Base-by-base conservation (phyloP, 2,888 invertebrate species). In the Epirrhoe tristata region DNA sequence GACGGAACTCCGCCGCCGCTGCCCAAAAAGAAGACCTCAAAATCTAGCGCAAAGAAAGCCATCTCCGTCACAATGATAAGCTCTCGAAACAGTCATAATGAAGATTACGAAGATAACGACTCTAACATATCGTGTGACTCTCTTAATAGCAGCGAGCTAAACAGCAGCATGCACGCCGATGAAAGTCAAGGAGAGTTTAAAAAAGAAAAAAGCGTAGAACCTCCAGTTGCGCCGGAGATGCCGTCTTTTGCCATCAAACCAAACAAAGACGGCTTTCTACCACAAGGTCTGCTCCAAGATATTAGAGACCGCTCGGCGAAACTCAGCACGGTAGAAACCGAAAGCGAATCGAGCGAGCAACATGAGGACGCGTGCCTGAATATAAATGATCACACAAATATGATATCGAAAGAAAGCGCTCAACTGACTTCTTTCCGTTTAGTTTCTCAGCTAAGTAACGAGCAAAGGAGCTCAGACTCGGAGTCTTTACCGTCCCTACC, bases 111-210 rank as follows among this genome's bases (percentile, higher is more conserved):
- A 88, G 96, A 95, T 85, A 95, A 95, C 87, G 96, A 96, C 81
- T 96, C 96, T 72, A 97, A 96, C 79, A 95, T 97, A 80, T 97
- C 97, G 82, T 97, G 96, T 86, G 97, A 97, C 85, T 97, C 97
- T 39, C 88, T 97, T 74, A 97, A 97, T 85, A 96, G 96, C 77
- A 95, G 95, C 73, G 96, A 97, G 83, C 85, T 95, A 78, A 94
- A 94, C 80, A 92, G 92, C 78, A 93, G 91, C 83, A 87, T 91
- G 81, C 90, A 91, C 76, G 85, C 90, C 67, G 93, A 94, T 77
- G 94, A 94, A 88, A 93, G 87, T 84, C 88, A 88, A 78, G 80
- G 82, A 76, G 91, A 89, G 80, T 89, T 88, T 77, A 92, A 91
- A 87, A 88, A 90, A 81, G 90, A 90, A 84, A 90, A 88, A 77